phyloP scores from a whole-genome alignment of 1,140 invertebrate genomes.

The Zaprionus ghesquierei region DNA sequence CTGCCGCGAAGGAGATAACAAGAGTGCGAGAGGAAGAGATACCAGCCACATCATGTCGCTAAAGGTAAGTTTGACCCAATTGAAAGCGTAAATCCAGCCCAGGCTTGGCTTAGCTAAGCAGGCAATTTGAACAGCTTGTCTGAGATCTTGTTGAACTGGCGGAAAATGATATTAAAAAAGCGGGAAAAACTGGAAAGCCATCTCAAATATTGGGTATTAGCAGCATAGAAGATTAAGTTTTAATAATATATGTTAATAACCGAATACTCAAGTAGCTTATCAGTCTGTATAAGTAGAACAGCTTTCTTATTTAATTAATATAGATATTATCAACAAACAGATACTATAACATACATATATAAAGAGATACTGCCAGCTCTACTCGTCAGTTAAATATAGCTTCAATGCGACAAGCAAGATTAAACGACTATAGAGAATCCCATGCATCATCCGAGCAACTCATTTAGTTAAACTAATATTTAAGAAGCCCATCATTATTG shows the following conservation, averaged over 20 bases:
- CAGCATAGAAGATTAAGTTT: too few species aligned
- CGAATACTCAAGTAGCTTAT: not conserved
- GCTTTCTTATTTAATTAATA: not conserved
- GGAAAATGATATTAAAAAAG: not conserved
- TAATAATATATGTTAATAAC: too few species aligned
- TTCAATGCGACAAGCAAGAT: not conserved
- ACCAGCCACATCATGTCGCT: conserved; percentile 61
- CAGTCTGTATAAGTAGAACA: not conserved
- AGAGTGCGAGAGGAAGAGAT: conserved; percentile 14
- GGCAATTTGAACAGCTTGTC: conserved; percentile 20
- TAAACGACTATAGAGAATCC: not conserved
- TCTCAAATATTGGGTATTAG: too few species aligned
- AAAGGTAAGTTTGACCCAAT: conserved; percentile 72
- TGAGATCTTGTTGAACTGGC: not conserved
- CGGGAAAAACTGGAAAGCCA: not conserved
- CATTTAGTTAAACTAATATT: conserved; percentile 15
- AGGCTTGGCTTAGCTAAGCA: conserved; percentile 1
- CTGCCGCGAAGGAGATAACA: conserved; percentile 9
- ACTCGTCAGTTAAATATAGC: not conserved
- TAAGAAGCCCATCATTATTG: not conserved
- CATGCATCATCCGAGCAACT: conserved; percentile 9
- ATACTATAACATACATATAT: not conserved
- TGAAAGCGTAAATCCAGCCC: conserved; percentile 14
- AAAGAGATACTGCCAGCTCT: not conserved
- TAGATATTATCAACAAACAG: not conserved